Base-by-base conservation (phyloP, 2,888 invertebrate genomes). In the Drosophila crucigera region DNA sequence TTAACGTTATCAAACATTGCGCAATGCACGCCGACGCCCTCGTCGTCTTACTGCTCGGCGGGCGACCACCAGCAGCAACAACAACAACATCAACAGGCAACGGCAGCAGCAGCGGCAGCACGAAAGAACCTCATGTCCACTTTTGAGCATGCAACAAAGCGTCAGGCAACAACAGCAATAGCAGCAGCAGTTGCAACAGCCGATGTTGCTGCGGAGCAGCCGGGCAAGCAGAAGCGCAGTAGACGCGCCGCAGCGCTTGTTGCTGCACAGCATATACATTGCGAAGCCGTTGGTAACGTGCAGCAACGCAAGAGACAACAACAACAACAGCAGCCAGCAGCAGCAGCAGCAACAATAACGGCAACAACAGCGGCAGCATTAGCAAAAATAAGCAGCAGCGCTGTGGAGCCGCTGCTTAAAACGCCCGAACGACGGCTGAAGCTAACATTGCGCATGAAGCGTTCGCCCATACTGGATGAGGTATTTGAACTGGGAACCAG, bases 401-500 rank as follows among this genome's bases (percentile, higher is more conserved):
- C 68, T 31, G 82, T 91, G 25, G 93, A 93, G 43, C 89, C 91
- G 6, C 63, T 93, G 28, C 64, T 93, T 10, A 94, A 94, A 76
- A 94, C 93, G 1, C 94, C 94, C 0, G 94, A 94, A 75, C 89
- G 93, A 7, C 87, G 96, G 7, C 92, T 97, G 61, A 97, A 97
- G 91, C 92, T 98, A 73, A 97, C 97, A 9, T 93, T 98, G 70
- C 95, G 97, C 7, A 97, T 98, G 95, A 98, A 98, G 92, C 95
- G 97, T 37, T 97, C 97, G 78, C 97, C 97, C 3, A 96, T 97
- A 64, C 94, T 97, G 56, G 97, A 98, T 90, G 97, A 98, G 90
- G 95, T 97, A 1, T 96, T 97, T 90, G 97, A 97, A 92, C 96
- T 96, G n/a, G 96, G 96, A 35, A 96, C 96, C 25, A 96, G 95